Evolutionary conservation across 1,140 invertebrate genomes (phyloP), one percentile per base, ranked within the genome.

Genomic region (Lepeophtheirus salmonis): DNA sequence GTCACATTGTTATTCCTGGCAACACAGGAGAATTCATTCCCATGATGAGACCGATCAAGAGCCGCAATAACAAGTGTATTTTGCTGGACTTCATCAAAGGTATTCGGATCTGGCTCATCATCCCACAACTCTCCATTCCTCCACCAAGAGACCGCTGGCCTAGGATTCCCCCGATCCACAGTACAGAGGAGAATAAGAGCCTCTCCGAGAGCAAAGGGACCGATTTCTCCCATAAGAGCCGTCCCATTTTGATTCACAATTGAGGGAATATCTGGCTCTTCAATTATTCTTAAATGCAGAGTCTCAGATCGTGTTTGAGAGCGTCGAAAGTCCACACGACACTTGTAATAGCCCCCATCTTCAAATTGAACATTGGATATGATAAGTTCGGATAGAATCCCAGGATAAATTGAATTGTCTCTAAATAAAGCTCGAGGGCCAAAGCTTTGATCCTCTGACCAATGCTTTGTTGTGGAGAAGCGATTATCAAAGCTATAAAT

Each of bases 291-390:
- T 3, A 65, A 54, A 50, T 58, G 56, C 51, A 65, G 56, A 16
- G 56, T 56, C 50, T 56, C 54, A 50, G 55, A 64, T 51, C 63
- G 49, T 14, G 64, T 65, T 14, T 59, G 59, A 2, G 61, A 63
- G 25, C 63, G 52, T 21, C 64, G 53, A 26, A 64, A 65, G 57
- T 65, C 65, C 17, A 65, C 62, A 22, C 65, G 54, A 56, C 65
- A 65, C 22, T 61, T 60, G 41, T 65, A 65, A 50, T 62, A 62
- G 10, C 65, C 65, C 16, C 54, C 58, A 50, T 65, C 65, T 16
- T 53, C 56, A 10, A 56, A 17, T 13, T 13, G 14, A 21, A 61
- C 59, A 55, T 24, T 61, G n/a, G 59, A 22, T n/a, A 61, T 16
- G 14, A 61, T 54, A 13, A 61, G 25, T 23, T 61, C 41, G 13